Base-by-base conservation (phyloP, 1,140 invertebrate genomes). In the Ceratina japonica region DNA sequence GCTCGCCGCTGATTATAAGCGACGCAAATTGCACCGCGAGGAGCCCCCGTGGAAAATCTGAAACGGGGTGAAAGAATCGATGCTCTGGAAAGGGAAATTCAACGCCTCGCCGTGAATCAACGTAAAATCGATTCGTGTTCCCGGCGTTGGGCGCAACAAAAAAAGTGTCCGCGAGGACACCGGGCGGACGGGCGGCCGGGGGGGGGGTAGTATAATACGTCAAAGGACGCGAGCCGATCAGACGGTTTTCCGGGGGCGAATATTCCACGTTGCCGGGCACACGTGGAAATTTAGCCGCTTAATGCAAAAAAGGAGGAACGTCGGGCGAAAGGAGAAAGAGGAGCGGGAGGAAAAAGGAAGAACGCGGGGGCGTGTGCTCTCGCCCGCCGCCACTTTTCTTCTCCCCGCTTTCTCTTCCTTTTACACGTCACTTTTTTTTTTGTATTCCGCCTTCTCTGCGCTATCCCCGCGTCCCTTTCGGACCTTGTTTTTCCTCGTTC, bases 281-380 rank as follows among this genome's bases (percentile, higher is more conserved):
- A 66, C 62, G 59, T 54, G 84, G 83, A 82, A 85, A 79, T 85
- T 86, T 82, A 82, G 63, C 61, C 31, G 76, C 63, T 86, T 86
- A 82, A 82, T 82, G 75, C 63, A 64, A 84, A 63, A 65, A 81
- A 72, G 72, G 61, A 44, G 51, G 7, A 77, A 22, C 8, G 24
- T n/a, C 22, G 22, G 31, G 15, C 27, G 20, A 54, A 31, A 13
- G 16, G 31, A 13, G 2, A 66, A 3, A 2, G 31, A 5, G 20
- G 3, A 15, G 22, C 8, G 20, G n/a, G 27, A 31, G 18, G 18
- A 70, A 56, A 70, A 20, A 31, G 20, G 18, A 62, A 16, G 31
- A 70, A 54, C 18, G 22, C 51, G 7, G 31, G 13, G 52, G 69
- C n/a, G 58, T 63, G 59, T 84, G 70, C 81, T 76, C 76, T 72